These are phyloP conservation scores for Rousettus leschenaultii DNA, from an alignment of 2,113 vertebrate species.

Conservation along the genomic window DNA sequence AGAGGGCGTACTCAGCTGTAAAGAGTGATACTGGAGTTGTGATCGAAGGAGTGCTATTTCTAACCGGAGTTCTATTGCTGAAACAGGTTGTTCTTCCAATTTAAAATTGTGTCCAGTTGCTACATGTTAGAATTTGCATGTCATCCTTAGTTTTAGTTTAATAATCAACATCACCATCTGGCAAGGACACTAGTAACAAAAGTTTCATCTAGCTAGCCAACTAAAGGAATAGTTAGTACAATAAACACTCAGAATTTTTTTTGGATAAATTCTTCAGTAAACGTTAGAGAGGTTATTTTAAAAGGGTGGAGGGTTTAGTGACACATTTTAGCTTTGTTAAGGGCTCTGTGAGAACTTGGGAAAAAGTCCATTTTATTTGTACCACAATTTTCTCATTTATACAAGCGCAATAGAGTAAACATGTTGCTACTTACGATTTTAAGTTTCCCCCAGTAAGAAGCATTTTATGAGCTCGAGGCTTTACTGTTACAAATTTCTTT, in stretches of 20 bases:
- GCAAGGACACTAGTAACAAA: background rate
- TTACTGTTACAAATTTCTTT: background rate
- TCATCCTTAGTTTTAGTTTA: background rate
- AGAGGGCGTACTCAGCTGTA: background rate
- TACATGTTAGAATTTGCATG: background rate
- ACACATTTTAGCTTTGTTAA: background rate
- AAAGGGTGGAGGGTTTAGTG: background rate
- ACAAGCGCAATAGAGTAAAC: background rate
- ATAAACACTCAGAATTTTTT: background rate
- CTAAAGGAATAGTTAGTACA: background rate
- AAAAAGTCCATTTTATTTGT: background rate
- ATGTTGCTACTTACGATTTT: slow-evolving; percentile 16
- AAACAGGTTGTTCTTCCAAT: background rate
- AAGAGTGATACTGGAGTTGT: background rate
- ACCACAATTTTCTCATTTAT: background rate
- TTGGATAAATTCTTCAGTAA: slow-evolving; percentile 16
- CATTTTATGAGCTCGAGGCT: background rate
- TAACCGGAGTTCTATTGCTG: background rate
- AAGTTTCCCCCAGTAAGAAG: background rate
- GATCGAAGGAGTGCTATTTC: background rate
- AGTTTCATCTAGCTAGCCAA: background rate
- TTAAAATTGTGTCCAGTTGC: background rate
- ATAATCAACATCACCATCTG: background rate
- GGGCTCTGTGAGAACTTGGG: background rate
- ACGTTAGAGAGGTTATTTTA: background rate